A percentile compares a stretch with the other conserved stretches of the same genome.
Evolutionary conservation across 1,140 invertebrate species (phyloP).

Genomic region (Brachionus manjavacas): DNA sequence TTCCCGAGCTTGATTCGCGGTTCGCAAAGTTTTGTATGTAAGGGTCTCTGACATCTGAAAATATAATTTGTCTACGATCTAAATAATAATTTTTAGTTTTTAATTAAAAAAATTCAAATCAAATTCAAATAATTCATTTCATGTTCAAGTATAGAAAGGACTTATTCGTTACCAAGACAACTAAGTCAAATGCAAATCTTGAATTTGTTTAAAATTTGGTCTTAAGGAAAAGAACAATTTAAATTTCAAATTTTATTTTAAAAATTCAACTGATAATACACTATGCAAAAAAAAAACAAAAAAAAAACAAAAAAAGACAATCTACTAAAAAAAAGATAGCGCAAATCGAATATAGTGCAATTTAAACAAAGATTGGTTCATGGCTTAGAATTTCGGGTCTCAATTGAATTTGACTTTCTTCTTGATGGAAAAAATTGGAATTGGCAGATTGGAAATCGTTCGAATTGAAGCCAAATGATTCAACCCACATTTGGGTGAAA

Average conservation of each 20-base stretch:
- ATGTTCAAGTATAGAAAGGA: background rate
- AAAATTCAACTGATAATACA: background rate
- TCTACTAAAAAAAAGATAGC: constrained; percentile 7
- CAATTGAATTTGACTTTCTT: background rate
- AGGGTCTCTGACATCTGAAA: constrained; percentile 48
- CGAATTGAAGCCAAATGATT: background rate
- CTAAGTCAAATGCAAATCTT: background rate
- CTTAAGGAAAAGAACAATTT: background rate
- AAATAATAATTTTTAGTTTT: background rate
- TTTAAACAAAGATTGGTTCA: constrained; percentile 22
- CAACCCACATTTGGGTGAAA: constrained; percentile 11
- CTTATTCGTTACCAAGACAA: background rate
- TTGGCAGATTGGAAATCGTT: background rate
- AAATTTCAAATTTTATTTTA: background rate
- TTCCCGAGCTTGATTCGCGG: constrained; percentile 54
- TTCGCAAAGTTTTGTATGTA: constrained; percentile 52
- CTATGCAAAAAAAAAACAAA: constrained; percentile 13
- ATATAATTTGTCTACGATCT: background rate
- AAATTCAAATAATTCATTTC: background rate
- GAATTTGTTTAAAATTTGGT: background rate
- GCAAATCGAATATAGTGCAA: background rate
- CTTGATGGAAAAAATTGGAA: background rate
- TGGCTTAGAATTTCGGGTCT: background rate
- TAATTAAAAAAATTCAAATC: background rate
- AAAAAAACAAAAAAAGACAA: background rate